Conservation (phyloP, 2,888 invertebrate genomes). For the Mimachlamys varia region DNA sequence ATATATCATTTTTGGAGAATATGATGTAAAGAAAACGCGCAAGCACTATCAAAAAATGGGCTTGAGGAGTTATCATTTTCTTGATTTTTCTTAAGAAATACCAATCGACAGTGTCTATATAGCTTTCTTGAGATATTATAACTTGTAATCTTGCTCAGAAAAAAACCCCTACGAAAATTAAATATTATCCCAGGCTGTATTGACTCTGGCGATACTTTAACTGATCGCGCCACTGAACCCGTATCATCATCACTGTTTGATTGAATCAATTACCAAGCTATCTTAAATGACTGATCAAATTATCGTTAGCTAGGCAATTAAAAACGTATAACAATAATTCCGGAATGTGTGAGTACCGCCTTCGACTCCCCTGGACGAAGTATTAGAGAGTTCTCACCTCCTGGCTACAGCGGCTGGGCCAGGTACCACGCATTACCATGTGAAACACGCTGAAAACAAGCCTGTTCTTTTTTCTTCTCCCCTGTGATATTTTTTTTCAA, state of each 20-base stretch:
- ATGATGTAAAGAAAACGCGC: too few relatives aligned
- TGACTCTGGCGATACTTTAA: neutral
- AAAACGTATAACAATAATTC: neutral
- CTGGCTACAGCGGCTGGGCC: neutral
- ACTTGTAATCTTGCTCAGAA: too few relatives aligned
- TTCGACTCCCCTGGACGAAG: conserved; percentile 17
- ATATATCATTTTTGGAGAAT: too few relatives aligned
- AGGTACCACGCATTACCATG: neutral
- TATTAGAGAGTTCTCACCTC: conserved; percentile 32
- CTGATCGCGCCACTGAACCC: neutral
- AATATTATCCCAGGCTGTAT: neutral
- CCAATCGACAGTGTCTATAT: too few relatives aligned
- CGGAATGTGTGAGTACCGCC: conserved; percentile 15
- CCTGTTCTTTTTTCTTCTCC: neutral
- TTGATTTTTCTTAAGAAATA: too few relatives aligned
- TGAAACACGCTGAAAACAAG: neutral
- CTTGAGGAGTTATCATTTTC: too few relatives aligned
- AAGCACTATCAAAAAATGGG: too few relatives aligned
- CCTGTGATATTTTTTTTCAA: neutral
- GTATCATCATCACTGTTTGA: neutral
- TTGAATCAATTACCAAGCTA: neutral
- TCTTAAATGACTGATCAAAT: neutral
- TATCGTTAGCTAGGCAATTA: neutral
- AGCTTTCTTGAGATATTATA: too few relatives aligned
- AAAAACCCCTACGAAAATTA: too few relatives aligned